Conservation (phyloP, 2,113 vertebrate species). For the Trematomus loennbergii region DNA sequence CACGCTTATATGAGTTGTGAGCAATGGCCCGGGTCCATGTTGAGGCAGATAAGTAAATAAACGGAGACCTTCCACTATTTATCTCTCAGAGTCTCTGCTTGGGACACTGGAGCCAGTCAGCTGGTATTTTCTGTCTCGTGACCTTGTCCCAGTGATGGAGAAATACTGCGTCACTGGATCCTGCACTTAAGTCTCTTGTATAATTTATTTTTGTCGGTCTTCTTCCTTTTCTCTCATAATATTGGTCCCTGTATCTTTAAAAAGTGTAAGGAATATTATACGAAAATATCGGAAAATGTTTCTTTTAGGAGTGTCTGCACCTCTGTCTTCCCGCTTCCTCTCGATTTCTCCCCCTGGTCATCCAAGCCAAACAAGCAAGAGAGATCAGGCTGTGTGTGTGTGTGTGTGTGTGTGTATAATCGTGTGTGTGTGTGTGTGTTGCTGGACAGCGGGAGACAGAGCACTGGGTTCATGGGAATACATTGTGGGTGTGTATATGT, state of each 20-base stretch:
- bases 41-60: conserved; percentile 36
- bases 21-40: conserved; percentile 43
- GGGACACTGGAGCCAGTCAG: conserved; percentile 52
- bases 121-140: conserved; percentile 53
- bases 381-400: conserved; percentile 44
- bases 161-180: conserved; percentile 46
- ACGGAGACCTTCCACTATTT: conserved; percentile 31
- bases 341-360: conserved; percentile 15
- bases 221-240: neutral
- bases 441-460: conserved; percentile 62
- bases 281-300: neutral
- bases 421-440: neutral
- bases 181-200: neutral
- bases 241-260: neutral
- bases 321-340: conserved; percentile 1
- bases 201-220: neutral
- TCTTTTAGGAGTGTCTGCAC: conserved; percentile 14
- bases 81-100: conserved; percentile 40
- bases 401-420: conserved; percentile 16
- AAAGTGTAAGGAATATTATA: neutral
- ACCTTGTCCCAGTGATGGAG: conserved; percentile 62
- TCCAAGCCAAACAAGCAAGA: conserved; percentile 71
- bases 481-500: conserved; percentile 27
- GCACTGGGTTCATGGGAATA: conserved; percentile 76
- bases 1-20: conserved; percentile 26